Percentiles rank a stretch among this genome's conserved stretches.
Conservation (phyloP, 2,113 vertebrate species). For the Meles meles region DNA sequence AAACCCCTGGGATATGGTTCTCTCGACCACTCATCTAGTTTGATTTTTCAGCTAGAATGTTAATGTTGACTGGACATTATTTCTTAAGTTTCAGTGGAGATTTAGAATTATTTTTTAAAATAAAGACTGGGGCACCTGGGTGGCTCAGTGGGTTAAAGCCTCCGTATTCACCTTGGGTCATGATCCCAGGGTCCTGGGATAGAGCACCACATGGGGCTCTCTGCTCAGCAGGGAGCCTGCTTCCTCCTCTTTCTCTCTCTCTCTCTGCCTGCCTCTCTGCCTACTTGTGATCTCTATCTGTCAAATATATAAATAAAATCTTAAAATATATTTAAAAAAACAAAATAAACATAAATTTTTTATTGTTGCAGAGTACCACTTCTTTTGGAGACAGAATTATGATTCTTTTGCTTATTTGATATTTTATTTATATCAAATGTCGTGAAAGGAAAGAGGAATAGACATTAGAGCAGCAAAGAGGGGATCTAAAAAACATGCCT, state of each 20-base stretch:
- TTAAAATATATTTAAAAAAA: too few species aligned
- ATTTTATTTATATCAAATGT: background rate
- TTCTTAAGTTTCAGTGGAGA: background rate
- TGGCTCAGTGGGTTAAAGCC: too few species aligned
- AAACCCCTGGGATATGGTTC: conserved; percentile 17
- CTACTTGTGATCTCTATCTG: too few species aligned
- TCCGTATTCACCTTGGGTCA: too few species aligned
- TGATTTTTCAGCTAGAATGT: background rate
- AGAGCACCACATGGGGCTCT: too few species aligned
- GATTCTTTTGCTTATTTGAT: background rate
- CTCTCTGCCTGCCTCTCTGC: too few species aligned
- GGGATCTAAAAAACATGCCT: background rate
- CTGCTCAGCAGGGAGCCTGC: too few species aligned
- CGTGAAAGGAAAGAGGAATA: background rate
- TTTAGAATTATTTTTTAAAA: background rate
- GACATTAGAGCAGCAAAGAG: background rate
- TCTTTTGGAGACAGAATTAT: background rate
- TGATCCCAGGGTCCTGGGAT: too few species aligned
- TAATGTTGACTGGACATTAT: background rate
- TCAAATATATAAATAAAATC: too few species aligned
- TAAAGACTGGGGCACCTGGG: background rate
- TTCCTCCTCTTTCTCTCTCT: too few species aligned
- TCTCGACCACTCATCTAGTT: background rate
- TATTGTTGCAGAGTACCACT: background rate
- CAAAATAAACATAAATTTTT: background rate